Evolutionary conservation across 2,888 invertebrate species (phyloP).

Genomic region (Aradus depressus): DNA sequence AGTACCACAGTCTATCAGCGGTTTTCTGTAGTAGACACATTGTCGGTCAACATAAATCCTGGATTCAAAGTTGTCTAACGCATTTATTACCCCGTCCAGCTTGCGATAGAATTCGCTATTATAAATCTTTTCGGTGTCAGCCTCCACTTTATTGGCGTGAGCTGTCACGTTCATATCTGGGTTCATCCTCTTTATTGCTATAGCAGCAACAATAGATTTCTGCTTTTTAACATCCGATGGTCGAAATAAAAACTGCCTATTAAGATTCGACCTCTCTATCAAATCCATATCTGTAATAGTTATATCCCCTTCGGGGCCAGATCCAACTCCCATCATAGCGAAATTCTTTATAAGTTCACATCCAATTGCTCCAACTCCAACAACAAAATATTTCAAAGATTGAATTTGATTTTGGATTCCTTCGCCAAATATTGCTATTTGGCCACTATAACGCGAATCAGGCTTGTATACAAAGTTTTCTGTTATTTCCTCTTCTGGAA

Average conservation of each 20-base stretch:
- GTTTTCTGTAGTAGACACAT: constrained; percentile 94
- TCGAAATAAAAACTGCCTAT: constrained; percentile 95
- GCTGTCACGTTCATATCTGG: constrained; percentile 63
- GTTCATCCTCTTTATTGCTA: constrained; percentile 74
- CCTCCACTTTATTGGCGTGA: constrained; percentile 83
- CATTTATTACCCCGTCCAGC: constrained; percentile 91
- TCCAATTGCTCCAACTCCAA: constrained; percentile 84
- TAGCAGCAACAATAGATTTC: constrained; percentile 84
- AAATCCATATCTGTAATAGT: constrained; percentile 98
- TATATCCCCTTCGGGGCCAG: constrained; percentile 54
- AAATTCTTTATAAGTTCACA: constrained; percentile 98
- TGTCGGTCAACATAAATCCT: constrained; percentile 96
- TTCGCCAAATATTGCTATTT: constrained; percentile 84
- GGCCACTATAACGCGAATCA: constrained; percentile 72
- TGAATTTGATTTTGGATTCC: constrained; percentile 77
- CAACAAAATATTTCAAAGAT: constrained; percentile 66
- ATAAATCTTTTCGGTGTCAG: constrained; percentile 88
- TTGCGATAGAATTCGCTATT: constrained; percentile 89
- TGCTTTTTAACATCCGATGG: constrained; percentile 85
- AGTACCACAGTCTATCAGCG: constrained; percentile 93
- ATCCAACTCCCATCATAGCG: constrained; percentile 94
- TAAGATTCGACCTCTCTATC: constrained; percentile 97
- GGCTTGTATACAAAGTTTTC: constrained; percentile 63
- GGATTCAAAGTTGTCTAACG: constrained; percentile 95
- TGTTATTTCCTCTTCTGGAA: constrained; percentile 57